Conservation (phyloP, 2,797 vertebrate genomes). For the Loriculus beryllinus region DNA sequence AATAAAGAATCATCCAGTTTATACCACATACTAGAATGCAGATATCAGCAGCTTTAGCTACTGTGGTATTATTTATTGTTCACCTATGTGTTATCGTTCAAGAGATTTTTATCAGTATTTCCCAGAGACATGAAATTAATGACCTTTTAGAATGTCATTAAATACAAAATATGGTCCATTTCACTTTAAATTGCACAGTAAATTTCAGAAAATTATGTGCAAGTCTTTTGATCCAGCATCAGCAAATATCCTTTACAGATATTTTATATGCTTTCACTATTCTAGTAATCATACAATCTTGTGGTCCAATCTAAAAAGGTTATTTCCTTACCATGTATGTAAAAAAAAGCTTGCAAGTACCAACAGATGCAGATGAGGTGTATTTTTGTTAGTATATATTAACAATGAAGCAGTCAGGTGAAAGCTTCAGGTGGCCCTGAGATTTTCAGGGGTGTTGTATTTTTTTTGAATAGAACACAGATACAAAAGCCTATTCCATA, state of each 20-base stretch:
- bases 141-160: background rate
- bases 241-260: background rate
- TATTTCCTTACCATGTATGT: background rate
- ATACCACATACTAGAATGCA: background rate
- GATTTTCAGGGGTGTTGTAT: background rate
- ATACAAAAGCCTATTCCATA: background rate
- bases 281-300: background rate
- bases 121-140: background rate
- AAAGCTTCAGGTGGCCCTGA: background rate
- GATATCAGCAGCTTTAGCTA: background rate
- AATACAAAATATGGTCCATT: background rate
- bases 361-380: background rate
- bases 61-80: background rate
- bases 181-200: background rate
- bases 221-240: background rate
- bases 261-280: background rate
- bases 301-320: background rate
- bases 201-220: background rate
- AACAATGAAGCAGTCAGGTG: background rate
- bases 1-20: conserved; percentile 43
- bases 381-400: background rate
- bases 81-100: background rate
- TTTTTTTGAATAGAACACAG: background rate
- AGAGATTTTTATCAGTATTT: background rate
- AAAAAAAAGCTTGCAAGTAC: background rate